Conservation (phyloP, 2,797 vertebrate species). For the Cichlasoma orientale region DNA sequence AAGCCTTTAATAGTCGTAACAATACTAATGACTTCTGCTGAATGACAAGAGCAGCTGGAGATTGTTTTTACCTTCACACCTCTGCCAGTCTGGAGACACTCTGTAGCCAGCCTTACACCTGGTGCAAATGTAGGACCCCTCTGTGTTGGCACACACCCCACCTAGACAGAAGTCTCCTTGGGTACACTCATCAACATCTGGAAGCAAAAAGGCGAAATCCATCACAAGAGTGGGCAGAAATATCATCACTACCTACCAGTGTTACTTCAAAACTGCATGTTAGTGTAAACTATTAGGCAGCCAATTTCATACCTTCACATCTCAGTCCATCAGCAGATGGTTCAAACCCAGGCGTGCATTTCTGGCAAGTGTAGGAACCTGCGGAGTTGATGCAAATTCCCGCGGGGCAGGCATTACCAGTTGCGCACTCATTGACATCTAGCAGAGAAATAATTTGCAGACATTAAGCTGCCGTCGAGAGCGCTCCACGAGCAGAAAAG, state of each 20-base stretch:
- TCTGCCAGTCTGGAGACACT: conserved; percentile 67
- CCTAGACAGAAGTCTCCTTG: conserved; percentile 71
- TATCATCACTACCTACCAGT: background rate
- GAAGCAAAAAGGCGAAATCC: conserved; percentile 19
- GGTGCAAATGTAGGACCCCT: conserved; percentile 88
- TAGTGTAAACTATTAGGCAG: conserved; percentile 19
- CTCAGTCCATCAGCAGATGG: conserved; percentile 81
- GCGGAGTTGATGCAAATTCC: conserved; percentile 86
- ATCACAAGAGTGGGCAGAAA: conserved; percentile 1
- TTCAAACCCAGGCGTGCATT: conserved; percentile 81
- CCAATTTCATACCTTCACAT: conserved; percentile 84
- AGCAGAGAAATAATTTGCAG: conserved; percentile 57
- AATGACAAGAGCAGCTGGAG: conserved; percentile 24
- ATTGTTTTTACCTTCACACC: conserved; percentile 77
- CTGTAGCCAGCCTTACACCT: conserved; percentile 84
- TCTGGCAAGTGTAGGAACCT: conserved; percentile 85
- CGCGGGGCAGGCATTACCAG: conserved; percentile 72
- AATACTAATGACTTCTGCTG: conserved; percentile 15
- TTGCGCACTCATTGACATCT: conserved; percentile 79
- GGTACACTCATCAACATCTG: conserved; percentile 81
- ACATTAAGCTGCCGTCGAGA: conserved; percentile 46
- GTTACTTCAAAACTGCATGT: background rate
- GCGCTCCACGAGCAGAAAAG: conserved; percentile 18
- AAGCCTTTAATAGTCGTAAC: conserved; percentile 1
- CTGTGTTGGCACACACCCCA: conserved; percentile 85